Conservation (phyloP, 2,888 invertebrate genomes). For the Amiota minor region DNA sequence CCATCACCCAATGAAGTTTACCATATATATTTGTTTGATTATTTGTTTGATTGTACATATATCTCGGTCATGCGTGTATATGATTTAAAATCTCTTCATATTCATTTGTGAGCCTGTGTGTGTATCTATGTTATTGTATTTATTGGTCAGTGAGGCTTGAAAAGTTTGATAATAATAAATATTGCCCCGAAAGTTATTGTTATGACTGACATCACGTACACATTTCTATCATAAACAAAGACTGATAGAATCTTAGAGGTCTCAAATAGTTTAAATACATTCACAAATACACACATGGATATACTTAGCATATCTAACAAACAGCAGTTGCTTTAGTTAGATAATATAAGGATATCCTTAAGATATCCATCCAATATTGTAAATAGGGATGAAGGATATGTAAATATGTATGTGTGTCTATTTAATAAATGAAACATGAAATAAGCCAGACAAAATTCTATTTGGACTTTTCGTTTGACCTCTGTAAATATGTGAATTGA, state of each 20-base stretch:
- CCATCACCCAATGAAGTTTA: too few species aligned
- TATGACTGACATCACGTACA: neutral
- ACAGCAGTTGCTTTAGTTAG: neutral
- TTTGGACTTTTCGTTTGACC: too few species aligned
- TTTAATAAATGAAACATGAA: conserved; percentile 8
- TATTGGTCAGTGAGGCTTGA: conserved; percentile 18
- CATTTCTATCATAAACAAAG: neutral
- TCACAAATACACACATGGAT: neutral
- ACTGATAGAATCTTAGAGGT: too few species aligned
- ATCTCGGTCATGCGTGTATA: neutral
- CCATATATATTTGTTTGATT: neutral
- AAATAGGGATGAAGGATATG: too few species aligned
- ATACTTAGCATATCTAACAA: neutral
- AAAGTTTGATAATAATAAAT: conserved; percentile 35
- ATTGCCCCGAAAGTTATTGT: neutral
- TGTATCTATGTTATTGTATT: conserved; percentile 6
- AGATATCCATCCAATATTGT: too few species aligned
- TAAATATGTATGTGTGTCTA: too few species aligned
- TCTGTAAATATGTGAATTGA: too few species aligned
- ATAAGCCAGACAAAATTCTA: neutral
- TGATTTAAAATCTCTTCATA: conserved; percentile 7
- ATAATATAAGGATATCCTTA: neutral
- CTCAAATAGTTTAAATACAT: too few species aligned
- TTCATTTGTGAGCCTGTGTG: neutral
- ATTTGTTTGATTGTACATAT: neutral